These are phyloP conservation scores for Dusona sp. DNA, from an alignment of 2,888 invertebrate species.

Conservation along the genomic window DNA sequence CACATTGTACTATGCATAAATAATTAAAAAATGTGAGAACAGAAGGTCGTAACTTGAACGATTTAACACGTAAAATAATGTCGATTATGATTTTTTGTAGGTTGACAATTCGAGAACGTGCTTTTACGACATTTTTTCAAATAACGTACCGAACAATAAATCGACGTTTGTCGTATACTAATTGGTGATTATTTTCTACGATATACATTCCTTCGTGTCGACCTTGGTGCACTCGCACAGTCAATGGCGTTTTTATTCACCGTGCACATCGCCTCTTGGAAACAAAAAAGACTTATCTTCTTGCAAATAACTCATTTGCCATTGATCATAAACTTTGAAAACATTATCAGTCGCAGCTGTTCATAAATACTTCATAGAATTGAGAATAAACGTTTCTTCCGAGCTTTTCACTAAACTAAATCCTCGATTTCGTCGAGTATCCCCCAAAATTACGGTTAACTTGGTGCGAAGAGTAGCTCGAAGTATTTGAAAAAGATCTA, in stretches of 20 bases:
- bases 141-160: slow-evolving; percentile 10
- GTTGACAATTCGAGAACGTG: background rate
- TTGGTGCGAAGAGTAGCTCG: slow-evolving; percentile 23
- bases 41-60: slow-evolving; percentile 5
- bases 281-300: background rate
- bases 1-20: slow-evolving; percentile 1
- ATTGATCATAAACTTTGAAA: background rate
- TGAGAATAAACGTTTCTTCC: slow-evolving; percentile 6
- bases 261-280: background rate
- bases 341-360: slow-evolving; percentile 8
- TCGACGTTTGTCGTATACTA: slow-evolving; percentile 50
- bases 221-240: slow-evolving; percentile 45
- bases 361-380: background rate
- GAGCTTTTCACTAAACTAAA: background rate
- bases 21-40: background rate
- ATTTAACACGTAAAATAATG: background rate
- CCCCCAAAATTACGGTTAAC: slow-evolving; percentile 24
- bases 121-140: background rate
- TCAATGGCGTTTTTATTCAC: slow-evolving; percentile 4
- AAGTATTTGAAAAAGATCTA: slow-evolving; percentile 45
- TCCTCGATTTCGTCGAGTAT: slow-evolving; percentile 17
- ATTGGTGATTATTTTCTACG: slow-evolving; percentile 63
- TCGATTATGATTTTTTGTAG: slow-evolving; percentile 2
- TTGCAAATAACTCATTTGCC: background rate
- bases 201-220: slow-evolving; percentile 62